phyloP scores from a whole-genome alignment of 1,140 invertebrate species.

The Sinonovacula constricta region DNA sequence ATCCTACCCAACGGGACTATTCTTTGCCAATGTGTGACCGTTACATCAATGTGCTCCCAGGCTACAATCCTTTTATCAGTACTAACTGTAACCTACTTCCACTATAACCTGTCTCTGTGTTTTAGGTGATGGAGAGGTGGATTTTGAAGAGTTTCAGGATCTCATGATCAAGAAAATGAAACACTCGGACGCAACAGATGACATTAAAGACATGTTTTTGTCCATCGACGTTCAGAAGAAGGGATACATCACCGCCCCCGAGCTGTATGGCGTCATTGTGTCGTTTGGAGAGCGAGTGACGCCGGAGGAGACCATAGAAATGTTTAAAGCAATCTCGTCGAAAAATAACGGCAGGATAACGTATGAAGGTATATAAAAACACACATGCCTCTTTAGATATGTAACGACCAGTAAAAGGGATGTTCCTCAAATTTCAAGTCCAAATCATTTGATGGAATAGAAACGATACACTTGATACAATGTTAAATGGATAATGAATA shows the following conservation, averaged over 20 bases:
- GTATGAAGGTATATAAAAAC: conserved; percentile 37
- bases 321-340: conserved; percentile 8
- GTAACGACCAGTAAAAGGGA: no score
- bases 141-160: conserved; percentile 35
- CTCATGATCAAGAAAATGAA: conserved; percentile 36
- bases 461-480: no score
- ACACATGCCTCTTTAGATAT: no score
- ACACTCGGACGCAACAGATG: conserved; percentile 7
- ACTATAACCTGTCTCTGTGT: no score
- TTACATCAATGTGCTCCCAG: no score
- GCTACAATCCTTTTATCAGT: no score
- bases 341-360: conserved; percentile 22
- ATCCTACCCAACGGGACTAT: no score
- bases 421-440: no score
- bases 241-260: conserved; percentile 20
- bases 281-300: conserved; percentile 12
- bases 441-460: no score
- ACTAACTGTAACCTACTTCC: no score
- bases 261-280: background rate
- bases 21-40: no score
- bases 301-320: conserved; percentile 7
- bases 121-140: conserved; percentile 28
- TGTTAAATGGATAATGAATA: no score
- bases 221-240: background rate
- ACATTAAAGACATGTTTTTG: conserved; percentile 22